Evolutionary conservation across 2,113 vertebrate species (phyloP), one percentile per base, ranked within the genome.

Genomic region (Poicephalus meyeri): DNA sequence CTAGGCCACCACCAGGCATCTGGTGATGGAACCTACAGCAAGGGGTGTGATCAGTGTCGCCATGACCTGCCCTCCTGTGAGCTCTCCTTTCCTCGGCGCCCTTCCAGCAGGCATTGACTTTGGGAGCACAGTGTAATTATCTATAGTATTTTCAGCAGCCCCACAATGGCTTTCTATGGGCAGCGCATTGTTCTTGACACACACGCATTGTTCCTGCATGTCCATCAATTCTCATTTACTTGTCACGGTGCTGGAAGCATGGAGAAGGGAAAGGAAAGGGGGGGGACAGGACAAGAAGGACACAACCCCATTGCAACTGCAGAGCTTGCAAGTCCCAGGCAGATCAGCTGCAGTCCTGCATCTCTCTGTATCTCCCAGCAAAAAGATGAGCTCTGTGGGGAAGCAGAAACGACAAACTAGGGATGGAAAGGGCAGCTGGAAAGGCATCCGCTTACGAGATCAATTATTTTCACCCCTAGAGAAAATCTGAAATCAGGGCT

Each of bases 181-280:
- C 71, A 1, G 39, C 31, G 68, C 93, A 97, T 97, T 97, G 96
- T 97, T 96, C 94, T 92, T 69, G 89, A 80, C 94, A 92, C 85
- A 53, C 89, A 88, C 6, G 12, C 92, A 97, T 97, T 97, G 97
- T 97, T 97, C 82, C 88, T 33, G 41, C 55, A 24, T 65, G 95
- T 63, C 85, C 86, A 97, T 97, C 96, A 91, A 97, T 97, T 95
- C 94, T 96, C 97, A 97, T 97, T 97, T 97, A 94, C 95, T 95
- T 97, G 97, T 97, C 97, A 97, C 5, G 12, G 89, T 89, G 92
- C 95, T 93, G 96, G 91, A 96, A 92, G 93, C 93, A 84, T 79
- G 70, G 94, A 87, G 66, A 93, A 85, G 85, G 72, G 80, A 64
- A 86, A 58, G 82, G 82, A 84, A 85, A 13, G 28, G 47, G 15